These are phyloP conservation scores for Tenebrio molitor DNA, from an alignment of 1,140 invertebrate genomes.

Conservation along the genomic window DNA sequence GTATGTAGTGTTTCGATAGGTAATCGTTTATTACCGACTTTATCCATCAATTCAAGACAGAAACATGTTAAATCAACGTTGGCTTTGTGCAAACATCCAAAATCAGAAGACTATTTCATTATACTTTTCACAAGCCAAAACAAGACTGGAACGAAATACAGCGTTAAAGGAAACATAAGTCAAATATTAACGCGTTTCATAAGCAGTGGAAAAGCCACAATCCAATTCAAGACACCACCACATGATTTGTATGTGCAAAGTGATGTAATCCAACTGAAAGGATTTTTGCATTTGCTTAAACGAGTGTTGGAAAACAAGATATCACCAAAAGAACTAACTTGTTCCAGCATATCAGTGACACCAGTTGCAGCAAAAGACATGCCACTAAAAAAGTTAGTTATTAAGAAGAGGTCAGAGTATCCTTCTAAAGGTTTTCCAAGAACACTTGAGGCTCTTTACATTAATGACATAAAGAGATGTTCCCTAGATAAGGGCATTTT, in stretches of 20 bases:
- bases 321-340: constrained; percentile 70
- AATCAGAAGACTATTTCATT: constrained; percentile 72
- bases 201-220: constrained; percentile 80
- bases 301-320: constrained; percentile 73
- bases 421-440: constrained; percentile 78
- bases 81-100: constrained; percentile 74
- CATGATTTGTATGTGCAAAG: constrained; percentile 79
- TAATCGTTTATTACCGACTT: constrained; percentile 70
- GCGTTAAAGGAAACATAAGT: constrained; percentile 74
- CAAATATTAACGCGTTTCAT: constrained; percentile 78
- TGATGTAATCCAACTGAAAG: constrained; percentile 77
- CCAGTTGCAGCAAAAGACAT: constrained; percentile 65
- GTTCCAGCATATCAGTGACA: constrained; percentile 69
- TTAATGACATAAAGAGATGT: constrained; percentile 73
- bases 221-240: constrained; percentile 77
- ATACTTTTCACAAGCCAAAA: constrained; percentile 76
- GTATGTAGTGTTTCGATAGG: constrained; percentile 75
- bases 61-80: constrained; percentile 74
- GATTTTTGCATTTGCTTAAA: constrained; percentile 76
- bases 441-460: constrained; percentile 71
- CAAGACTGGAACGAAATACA: constrained; percentile 78
- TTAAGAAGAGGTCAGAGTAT: constrained; percentile 75
- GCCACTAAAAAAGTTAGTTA: constrained; percentile 71
- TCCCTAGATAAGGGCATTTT: constrained; percentile 79
- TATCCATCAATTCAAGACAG: constrained; percentile 66